Conservation (phyloP, 2,113 vertebrate genomes). For the Ictalurus punctatus region DNA sequence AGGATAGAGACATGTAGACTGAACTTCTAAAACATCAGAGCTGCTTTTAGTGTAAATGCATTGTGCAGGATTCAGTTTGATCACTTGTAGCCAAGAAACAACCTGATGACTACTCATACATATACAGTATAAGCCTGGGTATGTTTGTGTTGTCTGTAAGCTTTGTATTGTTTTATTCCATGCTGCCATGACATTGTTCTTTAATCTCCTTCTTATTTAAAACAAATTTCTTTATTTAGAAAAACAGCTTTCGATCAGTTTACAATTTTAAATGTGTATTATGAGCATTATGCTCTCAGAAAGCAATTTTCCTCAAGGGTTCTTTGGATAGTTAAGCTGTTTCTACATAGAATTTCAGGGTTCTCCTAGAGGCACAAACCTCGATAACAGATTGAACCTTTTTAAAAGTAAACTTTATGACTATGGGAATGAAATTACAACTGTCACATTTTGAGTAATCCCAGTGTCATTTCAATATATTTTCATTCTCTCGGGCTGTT, state of each 20-base stretch:
- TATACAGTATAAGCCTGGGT: not conserved
- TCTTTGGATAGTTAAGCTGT: not conserved
- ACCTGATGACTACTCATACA: not conserved
- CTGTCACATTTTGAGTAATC: slow-evolving; percentile 18
- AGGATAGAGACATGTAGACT: slow-evolving; percentile 29
- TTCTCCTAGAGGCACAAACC: not conserved
- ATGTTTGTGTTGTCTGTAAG: not conserved
- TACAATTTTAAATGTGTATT: not conserved
- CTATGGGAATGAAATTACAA: not conserved
- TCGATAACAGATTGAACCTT: not conserved
- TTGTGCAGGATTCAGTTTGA: not conserved
- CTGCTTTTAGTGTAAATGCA: not conserved
- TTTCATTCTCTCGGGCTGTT: slow-evolving; percentile 16
- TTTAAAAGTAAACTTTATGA: not conserved
- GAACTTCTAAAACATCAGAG: not conserved
- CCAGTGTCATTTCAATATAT: not conserved
- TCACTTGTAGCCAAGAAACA: not conserved
- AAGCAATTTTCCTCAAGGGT: not conserved
- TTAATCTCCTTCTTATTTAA: not conserved
- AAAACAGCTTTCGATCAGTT: not conserved
- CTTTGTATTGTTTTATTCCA: not conserved
- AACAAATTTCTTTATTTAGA: not conserved
- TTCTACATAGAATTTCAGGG: not conserved
- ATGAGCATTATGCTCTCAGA: not conserved
- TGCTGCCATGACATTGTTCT: not conserved